These are phyloP conservation scores for Tenodera sinensis DNA, from an alignment of 2,888 invertebrate genomes.

Conservation along the genomic window DNA sequence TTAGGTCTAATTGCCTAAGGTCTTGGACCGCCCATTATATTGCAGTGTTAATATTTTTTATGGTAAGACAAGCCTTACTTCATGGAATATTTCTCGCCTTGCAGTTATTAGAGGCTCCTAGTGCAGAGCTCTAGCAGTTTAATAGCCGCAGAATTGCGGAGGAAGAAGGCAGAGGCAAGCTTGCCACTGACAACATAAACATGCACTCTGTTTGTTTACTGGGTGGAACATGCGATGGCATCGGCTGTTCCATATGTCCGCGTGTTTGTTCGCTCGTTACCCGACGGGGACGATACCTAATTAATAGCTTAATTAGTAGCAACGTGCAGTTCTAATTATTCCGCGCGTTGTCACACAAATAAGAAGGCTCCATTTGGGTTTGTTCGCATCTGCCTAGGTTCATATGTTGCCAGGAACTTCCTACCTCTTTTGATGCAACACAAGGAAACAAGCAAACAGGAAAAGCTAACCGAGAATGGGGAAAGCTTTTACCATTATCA, in stretches of 20 bases:
- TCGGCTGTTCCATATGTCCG: background rate
- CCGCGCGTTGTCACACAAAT: background rate
- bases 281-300: background rate
- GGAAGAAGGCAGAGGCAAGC: background rate
- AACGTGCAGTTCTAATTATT: background rate
- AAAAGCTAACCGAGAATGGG: too few relatives aligned
- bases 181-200: background rate
- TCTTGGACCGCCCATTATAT: too few relatives aligned
- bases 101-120: too few relatives aligned
- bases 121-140: too few relatives aligned
- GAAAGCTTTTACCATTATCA: too few relatives aligned
- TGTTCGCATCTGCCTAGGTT: background rate
- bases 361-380: background rate
- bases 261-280: background rate
- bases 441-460: background rate
- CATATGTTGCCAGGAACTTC: background rate
- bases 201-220: background rate
- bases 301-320: background rate
- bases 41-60: too few relatives aligned
- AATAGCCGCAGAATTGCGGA: background rate
- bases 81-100: too few relatives aligned
- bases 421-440: background rate
- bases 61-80: too few relatives aligned
- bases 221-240: background rate
- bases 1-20: too few relatives aligned